These are phyloP conservation scores for Sminthurinus signatus DNA, from an alignment of 1,140 invertebrate genomes.

Conservation along the genomic window DNA sequence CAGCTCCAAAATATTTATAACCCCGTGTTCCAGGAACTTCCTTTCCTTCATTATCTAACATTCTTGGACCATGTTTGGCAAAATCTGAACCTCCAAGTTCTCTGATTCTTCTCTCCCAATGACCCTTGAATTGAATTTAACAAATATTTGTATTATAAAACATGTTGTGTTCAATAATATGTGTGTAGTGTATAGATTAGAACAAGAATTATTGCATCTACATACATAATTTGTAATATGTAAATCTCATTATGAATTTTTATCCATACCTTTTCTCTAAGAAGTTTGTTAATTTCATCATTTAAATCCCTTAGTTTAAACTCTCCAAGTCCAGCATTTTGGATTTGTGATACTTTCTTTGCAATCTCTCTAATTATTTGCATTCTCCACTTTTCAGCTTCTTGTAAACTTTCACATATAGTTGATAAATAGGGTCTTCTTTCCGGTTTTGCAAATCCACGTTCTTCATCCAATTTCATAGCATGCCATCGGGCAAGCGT, in stretches of 20 bases:
- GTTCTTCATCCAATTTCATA: conserved; percentile 76
- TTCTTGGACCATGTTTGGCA: conserved; percentile 78
- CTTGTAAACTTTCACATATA: conserved; percentile 80
- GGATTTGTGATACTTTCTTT: conserved; percentile 98
- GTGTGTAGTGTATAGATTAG: too few species aligned
- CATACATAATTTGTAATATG: too few species aligned
- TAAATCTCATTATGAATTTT: too few species aligned
- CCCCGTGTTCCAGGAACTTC: conserved; percentile 97
- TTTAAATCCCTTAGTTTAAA: conserved; percentile 96
- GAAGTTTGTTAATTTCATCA: conserved; percentile 98
- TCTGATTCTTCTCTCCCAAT: conserved; percentile 96
- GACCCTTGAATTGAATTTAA: conserved; percentile 57
- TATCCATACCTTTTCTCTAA: conserved; percentile 65
- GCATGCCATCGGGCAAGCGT: conserved; percentile 91
- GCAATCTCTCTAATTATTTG: conserved; percentile 96
- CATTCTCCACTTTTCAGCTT: conserved; percentile 90
- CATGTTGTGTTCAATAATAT: not conserved
- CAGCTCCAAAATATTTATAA: conserved; percentile 99
- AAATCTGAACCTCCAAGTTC: conserved; percentile 95
- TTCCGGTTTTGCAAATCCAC: conserved; percentile 58
- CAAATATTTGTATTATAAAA: not conserved
- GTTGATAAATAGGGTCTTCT: conserved; percentile 86
- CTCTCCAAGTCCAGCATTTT: conserved; percentile 97
- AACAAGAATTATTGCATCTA: too few species aligned
- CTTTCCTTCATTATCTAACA: conserved; percentile 91